Percentiles rank a stretch among this genome's conserved stretches.
These are phyloP conservation scores for Kudoa iwatai DNA, from an alignment of 30 jellyfish, hydroid and myxozoan genomes.

Conservation along the genomic window DNA sequence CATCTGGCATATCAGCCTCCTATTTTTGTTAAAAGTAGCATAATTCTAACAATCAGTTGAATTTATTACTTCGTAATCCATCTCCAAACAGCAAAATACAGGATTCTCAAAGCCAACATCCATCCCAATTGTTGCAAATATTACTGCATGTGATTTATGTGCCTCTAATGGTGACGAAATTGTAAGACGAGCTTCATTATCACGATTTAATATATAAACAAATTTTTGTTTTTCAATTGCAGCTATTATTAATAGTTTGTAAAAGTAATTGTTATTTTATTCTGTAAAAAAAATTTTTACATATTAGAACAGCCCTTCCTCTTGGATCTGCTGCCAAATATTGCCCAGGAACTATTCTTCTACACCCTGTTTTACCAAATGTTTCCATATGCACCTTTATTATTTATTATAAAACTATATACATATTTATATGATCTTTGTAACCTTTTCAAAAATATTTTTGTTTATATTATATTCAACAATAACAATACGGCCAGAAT, in stretches of 20 bases:
- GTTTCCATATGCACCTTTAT: slow-evolving; percentile 80
- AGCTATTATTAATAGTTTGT: too few species aligned
- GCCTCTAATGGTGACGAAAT: slow-evolving; percentile 88
- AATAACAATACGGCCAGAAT: slow-evolving; percentile 66
- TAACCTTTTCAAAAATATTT: slow-evolving; percentile 54
- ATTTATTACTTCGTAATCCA: slow-evolving; percentile 65
- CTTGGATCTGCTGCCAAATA: slow-evolving; percentile 72
- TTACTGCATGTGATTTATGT: slow-evolving; percentile 45
- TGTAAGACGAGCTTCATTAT: slow-evolving; percentile 55
- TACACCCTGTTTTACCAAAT: slow-evolving; percentile 84
- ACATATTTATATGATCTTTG: too few species aligned
- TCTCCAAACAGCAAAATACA: slow-evolving; percentile 65
- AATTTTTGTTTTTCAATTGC: slow-evolving; percentile 76
- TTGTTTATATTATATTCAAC: slow-evolving; percentile 41
- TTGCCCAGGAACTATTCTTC: slow-evolving; percentile 88
- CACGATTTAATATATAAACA: slow-evolving; percentile 70
- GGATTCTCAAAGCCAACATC: slow-evolving; percentile 96
- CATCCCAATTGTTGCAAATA: slow-evolving; percentile 38
- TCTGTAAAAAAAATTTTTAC: too few species aligned
- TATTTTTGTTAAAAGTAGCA: too few species aligned
- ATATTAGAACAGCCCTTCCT: slow-evolving; percentile 82
- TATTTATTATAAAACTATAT: too few species aligned
- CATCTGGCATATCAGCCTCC: too few species aligned
- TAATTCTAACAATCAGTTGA: too few species aligned
- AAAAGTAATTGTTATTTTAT: too few species aligned